Percentiles rank a stretch among this genome's conserved stretches.
Conservation (phyloP, 2,888 invertebrate species). For the Pherbina coryleti region DNA sequence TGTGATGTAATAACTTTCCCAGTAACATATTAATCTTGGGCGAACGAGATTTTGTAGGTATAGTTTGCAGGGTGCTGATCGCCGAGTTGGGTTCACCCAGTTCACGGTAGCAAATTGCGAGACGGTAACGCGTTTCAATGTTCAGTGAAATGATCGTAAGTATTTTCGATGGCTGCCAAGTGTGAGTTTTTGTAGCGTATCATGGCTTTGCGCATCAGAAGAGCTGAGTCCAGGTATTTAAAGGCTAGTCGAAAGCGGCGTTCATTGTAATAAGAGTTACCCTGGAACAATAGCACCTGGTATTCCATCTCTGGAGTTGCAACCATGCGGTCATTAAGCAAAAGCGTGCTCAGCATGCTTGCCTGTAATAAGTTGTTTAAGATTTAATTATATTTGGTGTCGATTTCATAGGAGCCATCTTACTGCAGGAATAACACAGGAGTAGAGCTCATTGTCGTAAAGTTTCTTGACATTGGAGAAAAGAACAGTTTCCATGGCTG, state of each 20-base stretch:
- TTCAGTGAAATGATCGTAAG: constrained; percentile 69
- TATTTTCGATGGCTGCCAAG: constrained; percentile 58
- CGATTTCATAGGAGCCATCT: constrained; percentile 54
- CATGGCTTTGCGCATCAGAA: constrained; percentile 69
- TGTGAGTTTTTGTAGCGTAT: constrained; percentile 58
- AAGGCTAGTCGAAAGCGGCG: constrained; percentile 79
- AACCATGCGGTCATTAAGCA: constrained; percentile 73
- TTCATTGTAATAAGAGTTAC: constrained; percentile 77
- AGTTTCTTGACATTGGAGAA: constrained; percentile 78
- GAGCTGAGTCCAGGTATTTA: constrained; percentile 71
- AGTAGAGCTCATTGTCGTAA: constrained; percentile 79
- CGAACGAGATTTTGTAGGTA: constrained; percentile 76
- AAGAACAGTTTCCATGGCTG: constrained; percentile 72
- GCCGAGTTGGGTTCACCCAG: constrained; percentile 76
- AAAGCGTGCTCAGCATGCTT: constrained; percentile 75
- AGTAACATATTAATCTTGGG: constrained; percentile 83
- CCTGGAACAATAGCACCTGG: constrained; percentile 77
- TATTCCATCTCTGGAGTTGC: constrained; percentile 74
- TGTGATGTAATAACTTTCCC: constrained; percentile 79
- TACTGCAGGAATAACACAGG: constrained; percentile 80
- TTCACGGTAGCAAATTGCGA: constrained; percentile 78
- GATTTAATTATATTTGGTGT: constrained; percentile 44
- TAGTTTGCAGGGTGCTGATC: constrained; percentile 58
- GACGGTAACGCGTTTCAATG: constrained; percentile 79
- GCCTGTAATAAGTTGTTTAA: constrained; percentile 70